phyloP scores from a whole-genome alignment of 2,888 invertebrate species.

The Amaurobius ferox region DNA sequence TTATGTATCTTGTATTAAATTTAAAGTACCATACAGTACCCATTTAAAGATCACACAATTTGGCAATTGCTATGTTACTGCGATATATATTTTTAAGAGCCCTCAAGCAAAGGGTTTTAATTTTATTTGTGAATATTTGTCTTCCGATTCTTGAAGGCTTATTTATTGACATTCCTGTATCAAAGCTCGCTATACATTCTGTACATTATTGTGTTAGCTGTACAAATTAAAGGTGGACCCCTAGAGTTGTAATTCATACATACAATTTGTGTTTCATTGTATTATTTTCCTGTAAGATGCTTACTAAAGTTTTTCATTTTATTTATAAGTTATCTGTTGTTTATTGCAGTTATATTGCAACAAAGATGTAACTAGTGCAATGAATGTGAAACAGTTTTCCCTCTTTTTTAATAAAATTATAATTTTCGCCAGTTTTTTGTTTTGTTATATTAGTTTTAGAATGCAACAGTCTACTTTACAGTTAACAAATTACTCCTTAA shows the following conservation, averaged over 20 bases:
- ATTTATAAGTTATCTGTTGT: neutral
- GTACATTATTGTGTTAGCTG: constrained; percentile 70
- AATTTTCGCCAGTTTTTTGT: neutral
- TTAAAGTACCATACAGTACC: too few species aligned
- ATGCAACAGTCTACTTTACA: too few species aligned
- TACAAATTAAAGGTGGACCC: constrained; percentile 70
- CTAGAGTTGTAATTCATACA: constrained; percentile 52
- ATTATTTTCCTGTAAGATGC: neutral
- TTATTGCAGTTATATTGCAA: neutral
- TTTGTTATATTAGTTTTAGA: too few species aligned
- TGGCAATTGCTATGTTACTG: neutral
- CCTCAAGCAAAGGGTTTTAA: constrained; percentile 26
- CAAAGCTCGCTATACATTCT: constrained; percentile 69
- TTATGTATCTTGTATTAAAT: too few species aligned
- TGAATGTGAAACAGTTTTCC: neutral
- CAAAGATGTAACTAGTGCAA: neutral
- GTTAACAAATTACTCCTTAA: too few species aligned
- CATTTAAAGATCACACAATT: neutral
- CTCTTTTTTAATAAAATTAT: neutral
- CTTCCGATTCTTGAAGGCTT: constrained; percentile 63
- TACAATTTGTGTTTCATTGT: neutral
- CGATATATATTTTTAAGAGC: constrained; percentile 17
- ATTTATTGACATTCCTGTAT: constrained; percentile 71
- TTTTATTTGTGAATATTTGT: constrained; percentile 68
- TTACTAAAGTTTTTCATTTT: neutral